These are phyloP conservation scores for Sclerurus mexicanus DNA, from an alignment of 2,113 vertebrate species.

Conservation along the genomic window DNA sequence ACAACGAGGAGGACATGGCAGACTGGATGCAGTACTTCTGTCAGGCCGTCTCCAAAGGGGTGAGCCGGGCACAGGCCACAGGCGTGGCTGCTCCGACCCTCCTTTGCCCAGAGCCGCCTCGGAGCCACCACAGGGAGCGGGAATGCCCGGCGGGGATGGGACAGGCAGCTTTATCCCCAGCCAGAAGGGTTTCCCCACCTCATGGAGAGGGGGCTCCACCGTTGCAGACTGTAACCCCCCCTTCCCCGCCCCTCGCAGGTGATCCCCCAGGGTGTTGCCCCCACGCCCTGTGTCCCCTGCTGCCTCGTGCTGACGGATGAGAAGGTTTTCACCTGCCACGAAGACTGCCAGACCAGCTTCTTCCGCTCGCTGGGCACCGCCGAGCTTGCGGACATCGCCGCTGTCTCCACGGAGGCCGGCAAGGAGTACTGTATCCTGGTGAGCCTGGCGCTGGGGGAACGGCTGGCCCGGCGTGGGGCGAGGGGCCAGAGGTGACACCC, in stretches of 20 bases:
- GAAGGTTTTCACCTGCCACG: slow-evolving; percentile 89
- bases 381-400: slow-evolving; percentile 77
- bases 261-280: slow-evolving; percentile 86
- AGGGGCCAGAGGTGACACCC: neutral
- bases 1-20: slow-evolving; percentile 92
- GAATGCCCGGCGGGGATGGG: neutral
- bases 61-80: slow-evolving; percentile 50
- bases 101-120: neutral
- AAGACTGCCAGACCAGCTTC: slow-evolving; percentile 98
- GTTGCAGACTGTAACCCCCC: accelerated
- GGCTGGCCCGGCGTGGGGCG: accelerated
- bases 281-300: slow-evolving; percentile 89
- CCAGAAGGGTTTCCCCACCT: neutral
- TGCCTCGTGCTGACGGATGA: slow-evolving; percentile 88
- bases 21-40: slow-evolving; percentile 97
- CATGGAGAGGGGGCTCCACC: neutral
- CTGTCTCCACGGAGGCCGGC: slow-evolving; percentile 73
- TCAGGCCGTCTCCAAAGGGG: slow-evolving; percentile 97
- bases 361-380: slow-evolving; percentile 87
- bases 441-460: neutral
- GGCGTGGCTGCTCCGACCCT: accelerated
- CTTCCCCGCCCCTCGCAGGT: slow-evolving; percentile 69
- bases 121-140: accelerated
- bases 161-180: neutral
- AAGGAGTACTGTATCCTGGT: slow-evolving; percentile 93